Conservation (phyloP, 2,113 vertebrate genomes). For the Hirundichthys speculiger region DNA sequence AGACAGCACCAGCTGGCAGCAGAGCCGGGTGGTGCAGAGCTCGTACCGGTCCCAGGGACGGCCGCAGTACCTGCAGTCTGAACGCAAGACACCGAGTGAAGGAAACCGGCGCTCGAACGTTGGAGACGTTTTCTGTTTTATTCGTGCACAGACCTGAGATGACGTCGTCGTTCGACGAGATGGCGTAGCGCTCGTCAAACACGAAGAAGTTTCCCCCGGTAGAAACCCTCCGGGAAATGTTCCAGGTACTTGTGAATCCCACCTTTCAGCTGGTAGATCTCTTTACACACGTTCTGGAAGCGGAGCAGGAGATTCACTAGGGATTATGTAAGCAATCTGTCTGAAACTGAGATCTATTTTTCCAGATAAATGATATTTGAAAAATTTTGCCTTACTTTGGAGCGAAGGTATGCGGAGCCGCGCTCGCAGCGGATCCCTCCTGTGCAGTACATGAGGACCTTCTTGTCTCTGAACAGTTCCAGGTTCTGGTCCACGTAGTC, state of each 20-base stretch:
- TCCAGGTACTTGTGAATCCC: conserved; percentile 98
- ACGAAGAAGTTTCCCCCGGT: conserved; percentile 96
- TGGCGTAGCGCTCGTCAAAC: conserved; percentile 94
- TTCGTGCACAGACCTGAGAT: conserved; percentile 85
- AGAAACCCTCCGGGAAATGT: conserved; percentile 93
- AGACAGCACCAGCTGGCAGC: conserved; percentile 91
- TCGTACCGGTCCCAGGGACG: conserved; percentile 90
- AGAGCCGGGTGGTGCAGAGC: conserved; percentile 89
- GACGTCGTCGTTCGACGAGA: conserved; percentile 87
- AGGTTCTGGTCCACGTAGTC: conserved; percentile 93
- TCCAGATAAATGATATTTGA: not conserved
- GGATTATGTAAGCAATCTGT: not conserved
- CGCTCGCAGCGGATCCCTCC: conserved; percentile 97
- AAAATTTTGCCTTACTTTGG: conserved; percentile 82
- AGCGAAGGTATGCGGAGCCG: conserved; percentile 92
- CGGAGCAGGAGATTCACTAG: not conserved
- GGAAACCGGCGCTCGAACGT: not conserved
- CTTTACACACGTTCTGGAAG: conserved; percentile 89
- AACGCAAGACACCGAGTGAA: conserved; percentile 1
- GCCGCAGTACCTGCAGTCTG: conserved; percentile 92
- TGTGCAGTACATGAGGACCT: conserved; percentile 97
- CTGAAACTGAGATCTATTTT: not conserved
- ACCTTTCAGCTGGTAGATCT: conserved; percentile 95
- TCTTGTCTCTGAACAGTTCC: conserved; percentile 90
- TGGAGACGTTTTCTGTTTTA: not conserved